A percentile compares a stretch with the other conserved stretches of the same genome.
These are phyloP conservation scores for Xyliphius kryptos DNA, from an alignment of 2,113 vertebrate genomes.

Conservation along the genomic window DNA sequence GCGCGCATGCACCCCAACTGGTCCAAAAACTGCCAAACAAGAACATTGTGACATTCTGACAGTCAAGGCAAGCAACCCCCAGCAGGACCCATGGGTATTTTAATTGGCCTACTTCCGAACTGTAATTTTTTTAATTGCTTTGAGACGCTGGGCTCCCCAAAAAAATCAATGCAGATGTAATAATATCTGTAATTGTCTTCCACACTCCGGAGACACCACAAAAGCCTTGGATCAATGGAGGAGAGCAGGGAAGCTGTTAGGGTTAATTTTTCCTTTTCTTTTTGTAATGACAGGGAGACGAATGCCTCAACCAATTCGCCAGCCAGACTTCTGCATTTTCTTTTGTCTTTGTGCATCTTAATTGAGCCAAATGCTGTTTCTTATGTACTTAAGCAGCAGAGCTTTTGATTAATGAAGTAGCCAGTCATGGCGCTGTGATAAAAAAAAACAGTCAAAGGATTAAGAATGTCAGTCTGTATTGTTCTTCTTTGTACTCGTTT, in stretches of 20 bases:
- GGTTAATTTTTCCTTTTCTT: slow-evolving; percentile 73
- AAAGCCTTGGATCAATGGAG: slow-evolving; percentile 72
- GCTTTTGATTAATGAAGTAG: slow-evolving; percentile 71
- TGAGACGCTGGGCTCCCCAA: slow-evolving; percentile 64
- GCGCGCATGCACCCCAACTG: slow-evolving; percentile 15
- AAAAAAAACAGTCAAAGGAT: slow-evolving; percentile 47
- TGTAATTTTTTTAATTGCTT: slow-evolving; percentile 76
- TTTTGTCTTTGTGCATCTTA: slow-evolving; percentile 69
- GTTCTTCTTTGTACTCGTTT: slow-evolving; percentile 47
- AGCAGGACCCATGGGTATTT: slow-evolving; percentile 61
- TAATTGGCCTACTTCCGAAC: slow-evolving; percentile 74
- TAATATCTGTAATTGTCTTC: slow-evolving; percentile 79
- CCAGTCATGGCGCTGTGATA: slow-evolving; percentile 67
- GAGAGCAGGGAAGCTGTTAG: slow-evolving; percentile 63
- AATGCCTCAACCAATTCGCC: slow-evolving; percentile 54
- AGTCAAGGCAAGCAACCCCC: slow-evolving; percentile 44
- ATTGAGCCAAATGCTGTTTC: slow-evolving; percentile 75
- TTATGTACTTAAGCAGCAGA: slow-evolving; percentile 62
- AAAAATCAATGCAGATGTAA: slow-evolving; percentile 75
- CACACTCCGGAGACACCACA: slow-evolving; percentile 68
- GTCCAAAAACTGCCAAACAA: slow-evolving; percentile 38
- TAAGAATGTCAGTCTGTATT: slow-evolving; percentile 54
- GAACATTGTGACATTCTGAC: slow-evolving; percentile 58
- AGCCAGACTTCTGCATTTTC: slow-evolving; percentile 65
- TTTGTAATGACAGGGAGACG: slow-evolving; percentile 69